phyloP scores from a whole-genome alignment of 2,113 vertebrate genomes.

The Circaetus cinerascens region DNA sequence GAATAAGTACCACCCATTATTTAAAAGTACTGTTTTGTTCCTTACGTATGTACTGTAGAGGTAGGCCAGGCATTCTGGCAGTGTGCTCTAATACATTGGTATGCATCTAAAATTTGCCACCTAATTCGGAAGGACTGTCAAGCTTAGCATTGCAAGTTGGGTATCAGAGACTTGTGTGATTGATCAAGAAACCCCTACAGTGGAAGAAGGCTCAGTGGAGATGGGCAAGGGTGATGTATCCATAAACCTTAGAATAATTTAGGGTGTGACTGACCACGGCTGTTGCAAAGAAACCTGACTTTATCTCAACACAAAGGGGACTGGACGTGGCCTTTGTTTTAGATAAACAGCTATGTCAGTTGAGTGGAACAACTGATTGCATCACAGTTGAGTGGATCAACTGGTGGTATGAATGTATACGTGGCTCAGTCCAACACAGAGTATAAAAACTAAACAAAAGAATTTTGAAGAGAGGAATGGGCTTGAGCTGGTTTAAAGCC shows the following conservation, averaged over 20 bases:
- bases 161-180: background rate
- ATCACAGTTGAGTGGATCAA: background rate
- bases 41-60: background rate
- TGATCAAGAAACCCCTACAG: background rate
- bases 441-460: background rate
- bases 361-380: background rate
- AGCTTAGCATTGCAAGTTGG: background rate
- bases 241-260: background rate
- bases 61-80: background rate
- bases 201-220: background rate
- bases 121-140: background rate
- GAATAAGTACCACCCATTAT: background rate
- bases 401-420: background rate
- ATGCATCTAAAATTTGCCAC: background rate
- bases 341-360: background rate
- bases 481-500: background rate
- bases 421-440: background rate
- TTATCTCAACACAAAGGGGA: background rate
- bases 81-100: background rate
- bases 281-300: background rate
- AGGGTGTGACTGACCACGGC: background rate
- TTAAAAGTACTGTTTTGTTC: background rate
- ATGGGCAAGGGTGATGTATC: accelerated
- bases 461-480: background rate
- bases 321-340: background rate